Base-by-base conservation (phyloP, 1,140 invertebrate species). In the Polyergus mexicanus region DNA sequence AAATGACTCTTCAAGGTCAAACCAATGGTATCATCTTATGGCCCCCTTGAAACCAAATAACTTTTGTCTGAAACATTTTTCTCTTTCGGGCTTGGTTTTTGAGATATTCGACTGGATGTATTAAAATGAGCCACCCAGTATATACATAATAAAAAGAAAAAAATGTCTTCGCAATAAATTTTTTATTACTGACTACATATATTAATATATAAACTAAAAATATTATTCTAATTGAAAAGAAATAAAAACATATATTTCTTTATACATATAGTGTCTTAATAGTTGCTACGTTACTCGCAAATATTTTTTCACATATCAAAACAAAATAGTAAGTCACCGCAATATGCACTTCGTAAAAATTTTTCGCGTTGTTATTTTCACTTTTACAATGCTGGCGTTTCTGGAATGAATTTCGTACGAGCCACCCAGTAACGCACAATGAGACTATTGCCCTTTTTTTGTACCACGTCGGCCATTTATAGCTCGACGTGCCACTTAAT, bases 401-500 rank as follows among this genome's bases (percentile, higher is more conserved):
- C 32, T 16, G n/a, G 16, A 72, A 58, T 72, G 3, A 56, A 28
- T 28, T 83, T 47, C 8, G n/a, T 16, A 11, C 25, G 25, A 25
- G n/a, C 11, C 66, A 83, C 68, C 78, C 38, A 44, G 19, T 74
- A 74, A 74, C 38, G 54, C 54, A 41, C 65, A 47, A 38, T 60
- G 78, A 74, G 68, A 84, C 41, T 65, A 58, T 41, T 81, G 60
- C 87, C 85, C 77, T 86, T 76, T 80, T 88, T 90, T 88, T 88
- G 78, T 86, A 90, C 85, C 86, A 88, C 86, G 86, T 72, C 56
- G 85, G 89, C 87, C 89, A 90, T 90, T 91, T 91, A 91, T 88
- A 86, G 89, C 86, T 88, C 90, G 88, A 85, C 90, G 88, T 93
- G 91, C 90, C 93, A 94, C 93, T 94, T 94, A 93, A 94, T 92